phyloP scores from a whole-genome alignment of 2,797 vertebrate genomes.

The Takifugu ocellatus region DNA sequence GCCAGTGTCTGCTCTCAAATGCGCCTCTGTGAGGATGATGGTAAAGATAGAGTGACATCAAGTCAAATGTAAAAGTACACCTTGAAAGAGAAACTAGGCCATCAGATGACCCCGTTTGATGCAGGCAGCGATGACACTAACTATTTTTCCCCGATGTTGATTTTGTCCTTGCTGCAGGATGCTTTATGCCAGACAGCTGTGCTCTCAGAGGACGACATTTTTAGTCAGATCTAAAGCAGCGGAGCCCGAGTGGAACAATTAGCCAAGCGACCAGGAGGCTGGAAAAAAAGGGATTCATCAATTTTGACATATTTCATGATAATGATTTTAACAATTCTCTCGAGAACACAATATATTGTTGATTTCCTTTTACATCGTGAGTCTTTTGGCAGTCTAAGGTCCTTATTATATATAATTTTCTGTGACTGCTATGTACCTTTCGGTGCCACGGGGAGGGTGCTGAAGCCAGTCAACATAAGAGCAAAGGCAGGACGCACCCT shows the following conservation, averaged over 20 bases:
- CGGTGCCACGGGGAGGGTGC: too few species aligned
- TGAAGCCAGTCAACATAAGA: too few species aligned
- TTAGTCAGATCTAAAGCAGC: constrained; percentile 57
- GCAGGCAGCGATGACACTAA: constrained; percentile 39
- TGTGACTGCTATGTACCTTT: too few species aligned
- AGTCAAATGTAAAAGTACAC: constrained; percentile 26
- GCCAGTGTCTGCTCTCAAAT: too few species aligned
- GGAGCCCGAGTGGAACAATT: constrained; percentile 48
- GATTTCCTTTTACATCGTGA: too few species aligned
- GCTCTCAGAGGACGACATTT: constrained; percentile 65
- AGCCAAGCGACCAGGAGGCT: constrained; percentile 50
- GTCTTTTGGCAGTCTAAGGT: too few species aligned
- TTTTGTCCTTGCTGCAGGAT: constrained; percentile 74
- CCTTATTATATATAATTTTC: too few species aligned
- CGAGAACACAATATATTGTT: too few species aligned
- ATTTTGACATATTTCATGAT: neutral
- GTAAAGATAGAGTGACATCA: constrained; percentile 30
- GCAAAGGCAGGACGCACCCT: too few species aligned
- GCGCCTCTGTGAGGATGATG: constrained; percentile 6
- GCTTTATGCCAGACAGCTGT: constrained; percentile 47
- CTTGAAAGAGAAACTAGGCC: constrained; percentile 56
- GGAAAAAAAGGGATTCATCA: constrained; percentile 23
- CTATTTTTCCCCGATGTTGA: constrained; percentile 58
- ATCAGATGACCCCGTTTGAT: constrained; percentile 64
- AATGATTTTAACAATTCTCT: too few species aligned